Evolutionary conservation across 2,113 vertebrate species (phyloP).

Genomic region (Syrmaticus mikado): DNA sequence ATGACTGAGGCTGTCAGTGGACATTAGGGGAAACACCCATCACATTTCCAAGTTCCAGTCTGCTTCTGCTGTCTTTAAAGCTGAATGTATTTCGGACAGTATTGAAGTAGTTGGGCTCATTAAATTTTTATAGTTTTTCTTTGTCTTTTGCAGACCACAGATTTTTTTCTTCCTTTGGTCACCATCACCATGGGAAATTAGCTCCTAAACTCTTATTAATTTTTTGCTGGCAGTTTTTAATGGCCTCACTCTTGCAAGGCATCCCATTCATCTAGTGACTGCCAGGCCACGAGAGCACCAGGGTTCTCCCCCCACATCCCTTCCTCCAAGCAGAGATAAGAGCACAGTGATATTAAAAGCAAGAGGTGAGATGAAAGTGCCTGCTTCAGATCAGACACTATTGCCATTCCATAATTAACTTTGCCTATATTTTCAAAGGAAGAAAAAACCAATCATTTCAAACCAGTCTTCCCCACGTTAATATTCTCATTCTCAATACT

Average conservation of each 20-base stretch:
- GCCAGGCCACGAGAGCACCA: not conserved
- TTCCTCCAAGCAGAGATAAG: constrained; percentile 36
- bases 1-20: not conserved
- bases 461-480: not conserved
- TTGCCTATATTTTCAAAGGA: constrained; percentile 66
- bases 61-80: not conserved
- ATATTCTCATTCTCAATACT: not conserved
- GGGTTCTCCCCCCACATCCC: not conserved
- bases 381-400: not conserved
- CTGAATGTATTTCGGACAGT: not conserved
- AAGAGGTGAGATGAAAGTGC: constrained; percentile 57
- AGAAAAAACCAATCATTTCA: not conserved
- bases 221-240: constrained; percentile 11
- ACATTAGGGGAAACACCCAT: constrained; percentile 14
- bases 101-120: not conserved
- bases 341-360: constrained; percentile 52
- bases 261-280: not conserved
- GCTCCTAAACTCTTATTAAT: not conserved
- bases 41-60: not conserved
- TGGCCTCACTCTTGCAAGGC: not conserved
- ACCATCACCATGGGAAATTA: not conserved
- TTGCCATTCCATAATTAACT: constrained; percentile 60
- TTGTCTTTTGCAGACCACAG: not conserved
- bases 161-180: not conserved
- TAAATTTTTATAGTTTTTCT: not conserved